Evolutionary conservation across 2,888 invertebrate species (phyloP).

Genomic region (Pediacus dermestoides): DNA sequence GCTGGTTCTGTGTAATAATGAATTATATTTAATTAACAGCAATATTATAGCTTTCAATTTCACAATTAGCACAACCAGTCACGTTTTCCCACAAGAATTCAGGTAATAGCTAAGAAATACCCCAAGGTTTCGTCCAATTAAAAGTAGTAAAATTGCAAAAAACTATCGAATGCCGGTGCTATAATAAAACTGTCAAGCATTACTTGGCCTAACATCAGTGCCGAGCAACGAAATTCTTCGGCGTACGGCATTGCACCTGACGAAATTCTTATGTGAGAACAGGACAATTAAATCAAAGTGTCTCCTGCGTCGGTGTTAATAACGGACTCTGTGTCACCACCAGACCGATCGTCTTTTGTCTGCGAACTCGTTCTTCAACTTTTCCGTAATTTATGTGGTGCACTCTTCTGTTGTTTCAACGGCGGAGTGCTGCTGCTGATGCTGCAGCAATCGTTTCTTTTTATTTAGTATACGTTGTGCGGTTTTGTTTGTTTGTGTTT

Average conservation of each 20-base stretch:
- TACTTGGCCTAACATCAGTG: too few relatives aligned
- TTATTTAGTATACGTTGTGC: background rate
- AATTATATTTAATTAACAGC: background rate
- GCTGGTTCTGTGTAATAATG: too few relatives aligned
- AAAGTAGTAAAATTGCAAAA: slow-evolving; percentile 20
- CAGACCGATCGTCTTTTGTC: slow-evolving; percentile 21
- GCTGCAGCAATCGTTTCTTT: background rate
- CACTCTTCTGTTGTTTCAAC: slow-evolving; percentile 27
- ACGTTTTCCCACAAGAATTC: slow-evolving; percentile 13
- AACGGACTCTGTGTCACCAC: slow-evolving; percentile 38
- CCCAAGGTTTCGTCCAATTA: slow-evolving; percentile 23
- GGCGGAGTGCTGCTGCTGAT: slow-evolving; percentile 6
- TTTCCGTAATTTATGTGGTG: slow-evolving; percentile 40
- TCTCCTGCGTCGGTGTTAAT: slow-evolving; percentile 41
- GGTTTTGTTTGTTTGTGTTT: slow-evolving; percentile 12
- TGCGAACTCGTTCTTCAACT: slow-evolving; percentile 35
- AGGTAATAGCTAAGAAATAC: slow-evolving; percentile 12
- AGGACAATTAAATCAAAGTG: slow-evolving; percentile 47
- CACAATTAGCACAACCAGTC: slow-evolving; percentile 10
- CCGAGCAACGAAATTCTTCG: slow-evolving; percentile 20
- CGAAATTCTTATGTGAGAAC: slow-evolving; percentile 40
- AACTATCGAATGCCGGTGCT: slow-evolving; percentile 17
- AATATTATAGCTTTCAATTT: background rate
- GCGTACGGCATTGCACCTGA: slow-evolving; percentile 39
- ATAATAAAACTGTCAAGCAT: slow-evolving; percentile 34